Evolutionary conservation across 1,140 invertebrate species (phyloP).

Genomic region (Heliconius himera): DNA sequence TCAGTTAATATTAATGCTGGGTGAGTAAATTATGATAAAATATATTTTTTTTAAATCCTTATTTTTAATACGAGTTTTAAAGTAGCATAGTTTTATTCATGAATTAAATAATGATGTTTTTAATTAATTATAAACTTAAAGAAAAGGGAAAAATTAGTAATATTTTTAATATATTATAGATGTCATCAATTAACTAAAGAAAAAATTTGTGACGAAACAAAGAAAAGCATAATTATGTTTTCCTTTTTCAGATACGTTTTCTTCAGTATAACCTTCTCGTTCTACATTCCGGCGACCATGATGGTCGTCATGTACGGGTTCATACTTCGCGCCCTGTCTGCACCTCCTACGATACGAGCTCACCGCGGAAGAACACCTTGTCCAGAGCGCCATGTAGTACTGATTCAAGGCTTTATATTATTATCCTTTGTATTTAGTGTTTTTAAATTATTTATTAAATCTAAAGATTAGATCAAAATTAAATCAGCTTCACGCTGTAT

Average conservation of each 20-base stretch:
- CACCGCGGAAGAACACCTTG: conserved; percentile 76
- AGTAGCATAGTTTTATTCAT: no score
- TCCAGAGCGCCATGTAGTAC: conserved; percentile 18
- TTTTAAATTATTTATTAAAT: no score
- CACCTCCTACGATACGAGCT: conserved; percentile 81
- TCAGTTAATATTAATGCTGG: conserved; percentile 83
- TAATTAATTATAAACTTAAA: no score
- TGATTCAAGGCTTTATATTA: background rate
- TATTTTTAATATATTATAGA: no score
- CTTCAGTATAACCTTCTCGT: conserved; percentile 88
- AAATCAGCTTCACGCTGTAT: no score
- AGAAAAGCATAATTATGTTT: background rate
- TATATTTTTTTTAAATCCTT: background rate
- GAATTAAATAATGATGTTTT: no score
- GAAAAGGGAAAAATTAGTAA: no score
- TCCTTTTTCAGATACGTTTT: conserved; percentile 85
- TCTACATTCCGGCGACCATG: conserved; percentile 88
- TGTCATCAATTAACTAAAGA: no score
- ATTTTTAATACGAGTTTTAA: no score
- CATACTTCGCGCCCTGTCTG: conserved; percentile 86
- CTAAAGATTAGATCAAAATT: no score
- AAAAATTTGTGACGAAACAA: no score
- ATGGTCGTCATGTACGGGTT: conserved; percentile 87
- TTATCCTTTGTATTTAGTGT: no score
- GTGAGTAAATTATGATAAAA: conserved; percentile 44